phyloP scores from a whole-genome alignment of 2,888 invertebrate species.

The Aleiodes testaceus region DNA sequence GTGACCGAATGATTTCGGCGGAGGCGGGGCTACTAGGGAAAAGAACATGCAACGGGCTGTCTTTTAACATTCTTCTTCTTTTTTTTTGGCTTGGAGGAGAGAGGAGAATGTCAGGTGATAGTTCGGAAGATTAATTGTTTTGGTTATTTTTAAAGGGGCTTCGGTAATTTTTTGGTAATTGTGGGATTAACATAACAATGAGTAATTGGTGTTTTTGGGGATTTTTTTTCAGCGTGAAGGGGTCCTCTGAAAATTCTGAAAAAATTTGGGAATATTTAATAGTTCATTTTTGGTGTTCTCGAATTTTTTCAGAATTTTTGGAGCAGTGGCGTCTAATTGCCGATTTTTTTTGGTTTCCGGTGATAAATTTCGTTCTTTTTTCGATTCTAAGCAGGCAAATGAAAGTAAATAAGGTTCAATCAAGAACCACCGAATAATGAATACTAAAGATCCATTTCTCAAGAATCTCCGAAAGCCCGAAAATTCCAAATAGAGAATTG shows the following conservation, averaged over 20 bases:
- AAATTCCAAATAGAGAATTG: constrained; percentile 51
- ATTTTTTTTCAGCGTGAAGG: no score
- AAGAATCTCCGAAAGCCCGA: background rate
- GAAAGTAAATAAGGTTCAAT: constrained; percentile 3
- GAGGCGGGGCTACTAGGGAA: constrained; percentile 49
- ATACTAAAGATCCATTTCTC: constrained; percentile 16
- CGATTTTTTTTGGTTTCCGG: no score
- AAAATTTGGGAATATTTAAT: no score
- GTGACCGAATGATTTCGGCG: constrained; percentile 51
- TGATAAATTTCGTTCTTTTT: no score
- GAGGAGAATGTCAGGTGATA: constrained; percentile 11
- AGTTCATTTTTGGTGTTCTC: no score
- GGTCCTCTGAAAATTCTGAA: no score
- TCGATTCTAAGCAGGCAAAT: constrained; percentile 3
- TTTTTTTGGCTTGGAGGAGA: background rate
- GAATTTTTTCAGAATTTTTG: no score
- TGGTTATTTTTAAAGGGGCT: background rate
- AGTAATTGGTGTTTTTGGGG: background rate
- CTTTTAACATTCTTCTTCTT: constrained; percentile 4
- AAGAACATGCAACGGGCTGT: constrained; percentile 28
- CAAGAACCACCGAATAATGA: constrained; percentile 10
- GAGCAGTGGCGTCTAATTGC: no score
- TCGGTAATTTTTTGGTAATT: no score
- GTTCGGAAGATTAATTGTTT: constrained; percentile 29
- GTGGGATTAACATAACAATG: no score